Evolutionary conservation across 2,797 vertebrate species (phyloP).

Genomic region (Muscicapa striata): DNA sequence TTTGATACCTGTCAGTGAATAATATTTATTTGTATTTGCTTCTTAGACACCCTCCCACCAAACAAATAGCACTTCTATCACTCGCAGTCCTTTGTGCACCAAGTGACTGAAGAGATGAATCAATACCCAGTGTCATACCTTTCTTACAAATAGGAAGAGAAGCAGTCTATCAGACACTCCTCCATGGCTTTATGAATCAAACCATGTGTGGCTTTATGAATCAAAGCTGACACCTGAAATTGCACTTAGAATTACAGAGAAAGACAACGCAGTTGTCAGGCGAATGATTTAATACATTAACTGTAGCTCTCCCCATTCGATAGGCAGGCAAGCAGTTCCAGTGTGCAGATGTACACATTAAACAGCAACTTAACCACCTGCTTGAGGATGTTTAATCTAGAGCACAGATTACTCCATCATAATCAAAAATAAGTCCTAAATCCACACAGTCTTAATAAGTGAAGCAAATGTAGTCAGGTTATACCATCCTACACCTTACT

Average conservation of each 20-base stretch:
- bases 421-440: neutral
- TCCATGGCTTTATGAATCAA: slow-evolving; percentile 26
- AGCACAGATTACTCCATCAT: neutral
- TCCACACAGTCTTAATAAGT: neutral
- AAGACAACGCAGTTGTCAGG: neutral
- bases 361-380: neutral
- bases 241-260: neutral
- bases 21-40: neutral
- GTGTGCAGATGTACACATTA: neutral
- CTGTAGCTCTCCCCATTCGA: neutral
- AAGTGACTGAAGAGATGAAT: neutral
- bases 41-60: neutral
- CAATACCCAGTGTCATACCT: neutral
- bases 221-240: slow-evolving; percentile 12
- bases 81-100: neutral
- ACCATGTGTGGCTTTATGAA: neutral
- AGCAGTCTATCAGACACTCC: neutral
- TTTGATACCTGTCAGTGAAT: neutral
- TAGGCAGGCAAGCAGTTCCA: neutral
- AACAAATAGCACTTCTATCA: neutral
- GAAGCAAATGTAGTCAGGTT: neutral
- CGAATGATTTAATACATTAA: neutral
- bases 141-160: neutral
- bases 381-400: neutral
- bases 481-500: neutral